Percentiles rank a stretch among this genome's conserved stretches.
phyloP scores from a whole-genome alignment of 2,797 vertebrate genomes.

The Mormyrus hasselquistii region DNA sequence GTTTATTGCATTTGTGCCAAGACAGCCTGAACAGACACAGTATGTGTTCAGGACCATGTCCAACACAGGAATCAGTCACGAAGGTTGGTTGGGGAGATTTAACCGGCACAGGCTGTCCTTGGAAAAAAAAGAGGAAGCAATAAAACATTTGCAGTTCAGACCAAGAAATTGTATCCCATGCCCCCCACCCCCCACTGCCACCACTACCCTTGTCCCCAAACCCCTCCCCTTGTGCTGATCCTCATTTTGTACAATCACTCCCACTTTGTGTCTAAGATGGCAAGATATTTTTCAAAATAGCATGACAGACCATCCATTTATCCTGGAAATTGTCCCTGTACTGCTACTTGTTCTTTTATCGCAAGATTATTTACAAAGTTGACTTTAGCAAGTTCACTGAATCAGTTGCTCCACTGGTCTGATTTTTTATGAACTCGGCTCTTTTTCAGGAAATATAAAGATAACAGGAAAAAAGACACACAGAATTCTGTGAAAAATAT shows the following conservation, averaged over 20 bases:
- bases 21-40: conserved; percentile 2
- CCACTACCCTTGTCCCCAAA: background rate
- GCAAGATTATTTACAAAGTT: conserved; percentile 3
- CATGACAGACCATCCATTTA: conserved; percentile 23
- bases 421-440: background rate
- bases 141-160: conserved; percentile 17
- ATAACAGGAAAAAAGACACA: conserved; percentile 34
- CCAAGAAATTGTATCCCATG: conserved; percentile 21
- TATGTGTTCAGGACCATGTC: conserved; percentile 18
- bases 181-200: background rate
- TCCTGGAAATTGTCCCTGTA: conserved; percentile 18
- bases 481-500: conserved; percentile 61
- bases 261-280: background rate
- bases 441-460: conserved; percentile 10
- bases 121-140: conserved; percentile 21
- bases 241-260: conserved; percentile 27
- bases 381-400: background rate
- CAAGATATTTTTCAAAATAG: conserved; percentile 22
- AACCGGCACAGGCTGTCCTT: conserved; percentile 24
- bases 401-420: conserved; percentile 11
- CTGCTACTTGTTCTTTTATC: background rate
- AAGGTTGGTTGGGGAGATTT: background rate
- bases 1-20: conserved; percentile 30
- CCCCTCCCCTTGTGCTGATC: background rate
- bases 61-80: conserved; percentile 14